These are phyloP conservation scores for Drosophila suzukii DNA, from an alignment of 1,140 invertebrate species.

Conservation along the genomic window DNA sequence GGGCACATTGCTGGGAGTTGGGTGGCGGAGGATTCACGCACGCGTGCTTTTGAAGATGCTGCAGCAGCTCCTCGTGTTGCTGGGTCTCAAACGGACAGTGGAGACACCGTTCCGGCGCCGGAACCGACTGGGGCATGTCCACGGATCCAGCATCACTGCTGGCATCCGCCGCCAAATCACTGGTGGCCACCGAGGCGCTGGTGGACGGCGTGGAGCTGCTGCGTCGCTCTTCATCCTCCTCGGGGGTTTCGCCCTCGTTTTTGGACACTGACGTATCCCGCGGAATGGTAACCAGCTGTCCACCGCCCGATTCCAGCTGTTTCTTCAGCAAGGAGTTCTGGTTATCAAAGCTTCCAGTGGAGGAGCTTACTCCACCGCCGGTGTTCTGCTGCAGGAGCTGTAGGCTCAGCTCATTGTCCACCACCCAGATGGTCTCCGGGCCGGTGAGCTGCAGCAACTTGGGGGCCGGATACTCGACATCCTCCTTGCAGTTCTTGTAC, in stretches of 20 bases:
- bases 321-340: slow-evolving; percentile 76
- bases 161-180: slow-evolving; percentile 68
- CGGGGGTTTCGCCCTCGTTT: slow-evolving; percentile 10
- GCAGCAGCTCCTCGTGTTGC: slow-evolving; percentile 53
- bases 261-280: slow-evolving; percentile 24
- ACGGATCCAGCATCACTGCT: slow-evolving; percentile 69
- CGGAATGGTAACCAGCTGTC: slow-evolving; percentile 14
- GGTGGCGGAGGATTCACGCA: slow-evolving; percentile 88
- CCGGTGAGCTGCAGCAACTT: slow-evolving; percentile 86
- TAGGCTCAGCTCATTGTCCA: slow-evolving; percentile 74
- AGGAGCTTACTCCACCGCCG: slow-evolving; percentile 43
- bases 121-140: slow-evolving; percentile 85
- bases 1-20: slow-evolving; percentile 90
- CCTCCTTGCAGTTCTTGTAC: slow-evolving; percentile 88
- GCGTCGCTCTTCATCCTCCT: slow-evolving; percentile 55
- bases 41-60: slow-evolving; percentile 88
- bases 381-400: slow-evolving; percentile 75
- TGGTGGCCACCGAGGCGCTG: slow-evolving; percentile 70
- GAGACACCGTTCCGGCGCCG: slow-evolving; percentile 88
- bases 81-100: slow-evolving; percentile 85
- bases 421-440: slow-evolving; percentile 84
- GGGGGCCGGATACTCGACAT: slow-evolving; percentile 87
- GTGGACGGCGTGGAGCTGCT: slow-evolving; percentile 72
- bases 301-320: slow-evolving; percentile 70
- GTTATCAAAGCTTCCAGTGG: slow-evolving; percentile 52